Base-by-base conservation (phyloP, 2,113 vertebrate genomes). In the Cyanistes caeruleus region DNA sequence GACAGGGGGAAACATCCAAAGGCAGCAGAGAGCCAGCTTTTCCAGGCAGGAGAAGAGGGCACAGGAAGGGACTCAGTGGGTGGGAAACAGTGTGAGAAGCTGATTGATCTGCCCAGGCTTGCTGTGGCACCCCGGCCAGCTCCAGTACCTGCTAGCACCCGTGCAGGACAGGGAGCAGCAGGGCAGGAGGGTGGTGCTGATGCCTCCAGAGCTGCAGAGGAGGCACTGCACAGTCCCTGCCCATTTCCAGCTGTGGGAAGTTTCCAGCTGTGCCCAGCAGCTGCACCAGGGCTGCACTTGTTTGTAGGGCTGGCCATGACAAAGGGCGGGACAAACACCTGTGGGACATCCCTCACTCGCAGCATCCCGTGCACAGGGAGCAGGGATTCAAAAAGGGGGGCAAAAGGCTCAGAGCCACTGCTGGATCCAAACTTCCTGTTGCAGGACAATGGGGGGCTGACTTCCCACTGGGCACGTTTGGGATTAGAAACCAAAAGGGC, bases 111-210 rank as follows among this genome's bases (percentile, higher is more conserved):
- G 46, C 25, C 30, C 75, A 43, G 79, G 23, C 31, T 39, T 64
- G 15, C 65, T 10, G 11, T 21, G 20, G 65, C 53, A 41, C 24
- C 44, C 49, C 0, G 0, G 15, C 13, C 2, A 15, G 48, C 31
- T 24, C 37, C 10, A 27, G 1, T 7, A 28, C 7, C 51, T 1
- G 5, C 78, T 59, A 5, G 81, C 4, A 2, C 4, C 11, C 0
- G 0, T 20, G 27, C 53, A 52, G 41, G 41, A 13, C 21, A 33
- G 44, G 3, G 18, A 78, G 51, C 70, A 60, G 68, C 51, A 31
- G 55, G 75, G 22, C 0, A 1, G 46, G 51, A 59, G 27, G 46
- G 49, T 11, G 74, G 20, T 44, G 56, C 41, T 19, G 82, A 68
- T 85, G 49, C 41, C 78, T 56, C 46, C 82, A 83, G 79, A 30